Evolutionary conservation across 2,113 vertebrate genomes (phyloP).

Genomic region (Epinephelus fuscoguttatus): DNA sequence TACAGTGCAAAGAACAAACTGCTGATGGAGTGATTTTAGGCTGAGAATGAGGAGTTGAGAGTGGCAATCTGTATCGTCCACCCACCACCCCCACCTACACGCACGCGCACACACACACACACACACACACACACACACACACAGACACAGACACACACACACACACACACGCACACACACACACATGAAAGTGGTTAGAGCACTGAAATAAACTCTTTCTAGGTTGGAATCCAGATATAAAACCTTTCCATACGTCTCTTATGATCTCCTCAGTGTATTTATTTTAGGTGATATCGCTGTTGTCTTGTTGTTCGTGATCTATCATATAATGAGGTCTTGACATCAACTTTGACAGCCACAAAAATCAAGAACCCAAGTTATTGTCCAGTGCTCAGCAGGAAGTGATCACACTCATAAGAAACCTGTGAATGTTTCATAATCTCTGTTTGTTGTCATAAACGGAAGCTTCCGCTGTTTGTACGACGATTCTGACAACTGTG

Average conservation of each 20-base stretch:
- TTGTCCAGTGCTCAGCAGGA: not conserved
- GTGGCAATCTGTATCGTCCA: slow-evolving; percentile 19
- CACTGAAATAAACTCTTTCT: slow-evolving; percentile 11
- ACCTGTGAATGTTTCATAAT: not conserved
- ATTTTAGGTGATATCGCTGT: not conserved
- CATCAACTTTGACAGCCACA: not conserved
- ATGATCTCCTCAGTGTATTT: not conserved
- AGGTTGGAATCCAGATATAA: not conserved
- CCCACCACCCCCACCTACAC: not conserved
- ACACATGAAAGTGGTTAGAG: not conserved
- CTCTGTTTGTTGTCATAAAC: not conserved
- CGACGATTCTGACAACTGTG: not conserved
- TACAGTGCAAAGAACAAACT: slow-evolving; percentile 73
- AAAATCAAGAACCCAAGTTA: not conserved
- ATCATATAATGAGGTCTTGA: not conserved
- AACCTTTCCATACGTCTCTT: not conserved
- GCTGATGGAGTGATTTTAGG: slow-evolving; percentile 73
- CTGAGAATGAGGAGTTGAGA: slow-evolving; percentile 24
- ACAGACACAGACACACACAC: not conserved
- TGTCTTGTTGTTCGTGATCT: not conserved
- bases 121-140: not conserved
- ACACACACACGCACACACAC: not conserved
- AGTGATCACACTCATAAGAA: not conserved
- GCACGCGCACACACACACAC: not conserved
- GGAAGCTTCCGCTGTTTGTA: not conserved